Percentiles rank a stretch among this genome's conserved stretches.
Conservation (phyloP, 1,140 invertebrate genomes). For the Aplysia californica region DNA sequence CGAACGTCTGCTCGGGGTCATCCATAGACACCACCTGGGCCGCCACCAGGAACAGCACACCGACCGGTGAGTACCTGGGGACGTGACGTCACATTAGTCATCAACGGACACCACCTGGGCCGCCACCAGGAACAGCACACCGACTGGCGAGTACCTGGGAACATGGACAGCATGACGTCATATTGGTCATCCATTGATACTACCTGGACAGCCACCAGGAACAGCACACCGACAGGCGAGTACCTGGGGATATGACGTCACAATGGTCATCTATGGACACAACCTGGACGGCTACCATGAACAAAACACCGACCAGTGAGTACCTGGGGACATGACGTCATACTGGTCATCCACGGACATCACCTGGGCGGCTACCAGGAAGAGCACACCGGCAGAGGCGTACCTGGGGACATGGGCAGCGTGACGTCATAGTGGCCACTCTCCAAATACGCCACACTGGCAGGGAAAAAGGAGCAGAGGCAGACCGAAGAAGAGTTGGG, state of each 20-base stretch:
- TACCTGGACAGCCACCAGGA: slow-evolving; percentile 88
- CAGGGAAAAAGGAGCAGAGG: no score
- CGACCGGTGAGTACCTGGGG: slow-evolving; percentile 85
- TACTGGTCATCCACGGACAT: background rate
- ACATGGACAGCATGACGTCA: no score
- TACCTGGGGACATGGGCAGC: slow-evolving; percentile 77
- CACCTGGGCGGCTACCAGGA: slow-evolving; percentile 85
- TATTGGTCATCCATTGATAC: slow-evolving; percentile 34
- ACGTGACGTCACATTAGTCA: no score
- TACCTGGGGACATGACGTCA: slow-evolving; percentile 77
- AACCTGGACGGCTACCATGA: slow-evolving; percentile 85
- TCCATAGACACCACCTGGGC: slow-evolving; percentile 89
- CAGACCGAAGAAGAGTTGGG: no score
- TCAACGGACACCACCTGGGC: slow-evolving; percentile 89
- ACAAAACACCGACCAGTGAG: slow-evolving; percentile 91
- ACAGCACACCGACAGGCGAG: slow-evolving; percentile 91
- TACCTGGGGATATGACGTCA: slow-evolving; percentile 71
- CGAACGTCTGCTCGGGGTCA: slow-evolving; percentile 67
- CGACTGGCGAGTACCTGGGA: slow-evolving; percentile 87
- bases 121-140: slow-evolving; percentile 89
- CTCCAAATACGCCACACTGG: no score
- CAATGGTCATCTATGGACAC: background rate
- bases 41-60: slow-evolving; percentile 89
- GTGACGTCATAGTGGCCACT: no score
- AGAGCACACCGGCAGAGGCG: slow-evolving; percentile 90